Evolutionary conservation across 2,113 vertebrate species (phyloP).

Genomic region (Cyanistes caeruleus): DNA sequence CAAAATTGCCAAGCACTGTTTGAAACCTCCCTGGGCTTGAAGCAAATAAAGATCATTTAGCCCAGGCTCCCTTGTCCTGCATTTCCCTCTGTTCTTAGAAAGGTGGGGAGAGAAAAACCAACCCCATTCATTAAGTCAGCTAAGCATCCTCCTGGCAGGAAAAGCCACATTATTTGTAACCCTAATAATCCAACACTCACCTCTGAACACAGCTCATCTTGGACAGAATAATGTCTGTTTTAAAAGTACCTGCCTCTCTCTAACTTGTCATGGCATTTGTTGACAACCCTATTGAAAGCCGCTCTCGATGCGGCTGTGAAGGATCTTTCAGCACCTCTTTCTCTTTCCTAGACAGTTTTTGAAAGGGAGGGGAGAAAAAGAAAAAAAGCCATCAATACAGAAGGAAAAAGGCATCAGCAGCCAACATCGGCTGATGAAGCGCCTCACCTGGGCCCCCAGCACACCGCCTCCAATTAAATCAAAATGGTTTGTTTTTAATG

Average conservation of each 20-base stretch:
- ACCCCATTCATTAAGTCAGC: not conserved
- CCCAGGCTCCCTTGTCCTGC: not conserved
- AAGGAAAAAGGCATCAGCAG: conserved; percentile 60
- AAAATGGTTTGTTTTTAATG: conserved; percentile 99
- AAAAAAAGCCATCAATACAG: conserved; percentile 56
- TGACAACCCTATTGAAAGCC: conserved; percentile 76
- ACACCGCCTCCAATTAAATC: conserved; percentile 99
- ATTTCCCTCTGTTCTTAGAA: not conserved
- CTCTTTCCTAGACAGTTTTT: conserved; percentile 71
- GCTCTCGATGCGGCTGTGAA: conserved; percentile 30
- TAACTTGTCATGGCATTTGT: conserved; percentile 65
- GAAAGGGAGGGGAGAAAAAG: conserved; percentile 45
- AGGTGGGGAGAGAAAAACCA: not conserved
- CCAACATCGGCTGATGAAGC: conserved; percentile 76
- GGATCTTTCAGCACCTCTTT: conserved; percentile 57
- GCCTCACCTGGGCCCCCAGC: conserved; percentile 84
- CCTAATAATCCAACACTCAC: conserved; percentile 31
- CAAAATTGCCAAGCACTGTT: not conserved
- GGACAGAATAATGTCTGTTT: conserved; percentile 58
- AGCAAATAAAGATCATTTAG: not conserved
- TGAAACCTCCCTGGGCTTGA: not conserved
- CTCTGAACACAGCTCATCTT: conserved; percentile 11
- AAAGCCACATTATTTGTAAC: conserved; percentile 53
- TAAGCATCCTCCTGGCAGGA: not conserved
- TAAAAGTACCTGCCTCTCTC: conserved; percentile 42